phyloP scores from a whole-genome alignment of 2,113 vertebrate genomes.

The Platanista minor region DNA sequence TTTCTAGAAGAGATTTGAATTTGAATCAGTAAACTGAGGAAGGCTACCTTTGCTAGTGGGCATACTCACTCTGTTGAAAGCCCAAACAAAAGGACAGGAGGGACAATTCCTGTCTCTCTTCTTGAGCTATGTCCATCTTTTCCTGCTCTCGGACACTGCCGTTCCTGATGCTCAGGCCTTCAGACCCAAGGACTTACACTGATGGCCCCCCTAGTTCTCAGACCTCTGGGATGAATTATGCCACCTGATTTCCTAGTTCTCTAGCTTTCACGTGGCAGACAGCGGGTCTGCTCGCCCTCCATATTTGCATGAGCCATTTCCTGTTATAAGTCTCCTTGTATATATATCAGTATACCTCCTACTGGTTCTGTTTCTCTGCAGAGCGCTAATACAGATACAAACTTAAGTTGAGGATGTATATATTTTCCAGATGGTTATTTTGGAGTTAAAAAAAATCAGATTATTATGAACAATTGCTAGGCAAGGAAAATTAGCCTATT shows the following conservation, averaged over 20 bases:
- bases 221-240: neutral
- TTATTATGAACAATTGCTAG: neutral
- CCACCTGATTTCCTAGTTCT: neutral
- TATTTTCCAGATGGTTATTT: neutral
- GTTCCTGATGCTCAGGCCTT: neutral
- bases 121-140: too few relatives aligned
- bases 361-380: neutral
- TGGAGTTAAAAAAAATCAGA: neutral
- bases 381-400: neutral
- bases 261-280: neutral
- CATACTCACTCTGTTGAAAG: neutral
- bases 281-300: neutral
- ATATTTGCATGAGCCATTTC: neutral
- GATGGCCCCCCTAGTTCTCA: neutral
- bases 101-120: neutral
- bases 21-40: neutral
- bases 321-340: neutral
- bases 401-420: neutral
- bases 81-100: neutral
- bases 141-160: neutral
- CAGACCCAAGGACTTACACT: neutral
- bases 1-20: neutral
- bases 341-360: rapidly evolving
- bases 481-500: neutral
- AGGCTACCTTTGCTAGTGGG: rapidly evolving